Conservation (phyloP, 2,888 invertebrate species). For the Opisthograptis luteolata region DNA sequence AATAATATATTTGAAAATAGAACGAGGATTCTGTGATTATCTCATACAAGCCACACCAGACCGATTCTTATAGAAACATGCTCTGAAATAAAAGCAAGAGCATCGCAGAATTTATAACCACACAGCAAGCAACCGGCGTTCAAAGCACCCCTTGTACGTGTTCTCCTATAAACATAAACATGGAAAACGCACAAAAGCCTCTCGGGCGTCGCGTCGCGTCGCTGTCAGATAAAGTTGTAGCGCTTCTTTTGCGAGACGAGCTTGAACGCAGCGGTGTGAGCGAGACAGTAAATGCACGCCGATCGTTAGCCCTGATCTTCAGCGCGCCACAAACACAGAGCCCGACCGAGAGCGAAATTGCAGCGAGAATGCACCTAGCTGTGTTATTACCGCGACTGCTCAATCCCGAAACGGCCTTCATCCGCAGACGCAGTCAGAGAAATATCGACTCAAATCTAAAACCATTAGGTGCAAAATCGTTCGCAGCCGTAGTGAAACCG, state of each 20-base stretch:
- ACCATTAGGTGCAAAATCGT: constrained; percentile 54
- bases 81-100: constrained; percentile 70
- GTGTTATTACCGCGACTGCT: constrained; percentile 75
- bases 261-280: constrained; percentile 57
- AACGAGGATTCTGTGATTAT: constrained; percentile 1
- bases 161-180: constrained; percentile 82
- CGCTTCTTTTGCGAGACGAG: constrained; percentile 78
- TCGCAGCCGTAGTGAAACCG: constrained; percentile 56
- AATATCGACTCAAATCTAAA: constrained; percentile 49
- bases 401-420: constrained; percentile 70
- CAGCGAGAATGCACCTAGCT: constrained; percentile 84
- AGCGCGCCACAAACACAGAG: constrained; percentile 84
- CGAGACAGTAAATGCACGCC: constrained; percentile 66
- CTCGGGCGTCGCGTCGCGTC: constrained; percentile 76
- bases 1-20: not conserved
- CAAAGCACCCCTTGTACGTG: constrained; percentile 81
- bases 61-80: constrained; percentile 57
- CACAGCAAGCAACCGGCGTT: constrained; percentile 68
- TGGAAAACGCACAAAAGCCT: constrained; percentile 84
- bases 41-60: constrained; percentile 33
- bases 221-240: constrained; percentile 83
- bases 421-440: constrained; percentile 44
- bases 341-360: constrained; percentile 85
- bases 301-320: constrained; percentile 85
- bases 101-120: constrained; percentile 67